Conservation (phyloP, 53 echinoderm and acorn worm genomes). For the Luidia sarsii region DNA sequence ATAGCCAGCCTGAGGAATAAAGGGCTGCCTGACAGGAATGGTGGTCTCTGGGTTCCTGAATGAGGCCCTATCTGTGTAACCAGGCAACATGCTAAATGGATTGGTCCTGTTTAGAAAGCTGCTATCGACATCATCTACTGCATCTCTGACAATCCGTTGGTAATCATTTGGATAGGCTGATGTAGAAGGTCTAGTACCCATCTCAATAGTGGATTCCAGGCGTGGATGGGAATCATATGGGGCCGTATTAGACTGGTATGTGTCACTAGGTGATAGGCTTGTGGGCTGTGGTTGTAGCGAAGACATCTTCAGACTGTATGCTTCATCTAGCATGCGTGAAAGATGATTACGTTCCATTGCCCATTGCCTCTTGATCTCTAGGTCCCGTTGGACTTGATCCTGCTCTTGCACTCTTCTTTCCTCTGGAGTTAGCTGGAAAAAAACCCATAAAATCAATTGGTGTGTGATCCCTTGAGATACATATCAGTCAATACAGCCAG, state of each 20-base stretch:
- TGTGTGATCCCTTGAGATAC: too few relatives aligned
- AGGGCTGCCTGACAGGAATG: not conserved
- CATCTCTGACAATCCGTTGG: too few relatives aligned
- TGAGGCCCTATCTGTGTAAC: not conserved
- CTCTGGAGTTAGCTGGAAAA: slow-evolving; percentile 29
- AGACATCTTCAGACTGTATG: slow-evolving; percentile 29
- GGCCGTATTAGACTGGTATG: not conserved
- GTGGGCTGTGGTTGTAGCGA: not conserved
- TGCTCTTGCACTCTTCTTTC: slow-evolving; percentile 11
- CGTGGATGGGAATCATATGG: too few relatives aligned
- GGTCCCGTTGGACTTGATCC: slow-evolving; percentile 28
- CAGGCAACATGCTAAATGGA: slow-evolving; percentile 16
- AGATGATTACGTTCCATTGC: slow-evolving; percentile 37
- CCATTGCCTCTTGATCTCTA: slow-evolving; percentile 50
- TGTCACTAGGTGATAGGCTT: not conserved
- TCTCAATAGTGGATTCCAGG: too few relatives aligned
- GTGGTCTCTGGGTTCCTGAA: not conserved
- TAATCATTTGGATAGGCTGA: not conserved
- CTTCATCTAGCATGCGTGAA: slow-evolving; percentile 49
- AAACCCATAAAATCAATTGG: too few relatives aligned
- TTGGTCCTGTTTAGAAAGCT: not conserved
- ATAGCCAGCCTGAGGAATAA: not conserved
- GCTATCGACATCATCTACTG: not conserved
- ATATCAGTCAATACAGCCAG: too few relatives aligned
- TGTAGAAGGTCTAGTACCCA: slow-evolving; percentile 4